A percentile compares a stretch with the other conserved stretches of the same genome.
These are phyloP conservation scores for Porites divaricata DNA, from an alignment of 92 coral and sea anemone species.

Conservation along the genomic window DNA sequence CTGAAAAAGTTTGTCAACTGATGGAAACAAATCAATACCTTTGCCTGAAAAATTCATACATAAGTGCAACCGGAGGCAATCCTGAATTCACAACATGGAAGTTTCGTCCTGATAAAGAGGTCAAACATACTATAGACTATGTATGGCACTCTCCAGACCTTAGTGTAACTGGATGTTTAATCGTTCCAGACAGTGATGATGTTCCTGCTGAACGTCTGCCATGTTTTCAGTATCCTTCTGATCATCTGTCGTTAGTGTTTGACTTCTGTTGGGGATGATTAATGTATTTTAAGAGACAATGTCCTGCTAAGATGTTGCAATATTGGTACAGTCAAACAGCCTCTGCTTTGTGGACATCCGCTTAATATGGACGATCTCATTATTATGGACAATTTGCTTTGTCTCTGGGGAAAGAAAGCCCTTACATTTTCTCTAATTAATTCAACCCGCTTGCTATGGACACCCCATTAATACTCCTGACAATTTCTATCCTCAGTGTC, in stretches of 20 bases:
- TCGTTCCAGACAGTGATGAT: constrained; percentile 56
- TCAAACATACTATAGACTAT: constrained; percentile 92
- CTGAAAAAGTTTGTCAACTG: constrained; percentile 80
- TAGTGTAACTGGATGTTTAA: constrained; percentile 71
- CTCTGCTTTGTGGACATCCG: too few relatives aligned
- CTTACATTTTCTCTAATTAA: too few relatives aligned
- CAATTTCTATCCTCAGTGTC: too few relatives aligned
- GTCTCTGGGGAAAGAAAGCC: too few relatives aligned
- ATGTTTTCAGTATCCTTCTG: constrained; percentile 85
- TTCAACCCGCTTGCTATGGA: too few relatives aligned
- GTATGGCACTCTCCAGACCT: constrained; percentile 83
- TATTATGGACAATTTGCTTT: too few relatives aligned
- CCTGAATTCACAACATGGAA: constrained; percentile 93
- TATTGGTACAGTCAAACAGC: too few relatives aligned
- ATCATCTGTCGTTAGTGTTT: constrained; percentile 87
- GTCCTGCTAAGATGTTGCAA: too few relatives aligned
- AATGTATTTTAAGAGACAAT: neutral
- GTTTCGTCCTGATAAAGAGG: constrained; percentile 84
- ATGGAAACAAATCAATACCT: constrained; percentile 68
- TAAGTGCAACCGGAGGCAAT: constrained; percentile 67
- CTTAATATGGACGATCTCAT: too few relatives aligned
- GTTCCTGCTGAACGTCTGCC: constrained; percentile 76
- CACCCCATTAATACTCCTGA: too few relatives aligned
- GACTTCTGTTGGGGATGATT: constrained; percentile 81
- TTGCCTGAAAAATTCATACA: constrained; percentile 71